Conservation (phyloP, 1,140 invertebrate genomes). For the Orchestia grillus region DNA sequence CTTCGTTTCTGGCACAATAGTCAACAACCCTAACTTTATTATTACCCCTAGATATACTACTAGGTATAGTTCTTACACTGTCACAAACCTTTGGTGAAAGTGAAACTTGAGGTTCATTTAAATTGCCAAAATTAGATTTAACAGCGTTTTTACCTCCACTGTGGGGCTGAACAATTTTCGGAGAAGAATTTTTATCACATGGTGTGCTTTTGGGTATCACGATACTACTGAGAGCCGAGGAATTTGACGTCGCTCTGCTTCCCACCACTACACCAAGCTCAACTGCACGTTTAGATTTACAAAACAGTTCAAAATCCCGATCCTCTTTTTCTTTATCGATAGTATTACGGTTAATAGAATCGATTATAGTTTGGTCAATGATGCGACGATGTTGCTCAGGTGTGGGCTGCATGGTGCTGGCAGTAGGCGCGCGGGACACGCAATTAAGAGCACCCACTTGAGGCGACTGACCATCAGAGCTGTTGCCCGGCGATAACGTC, state of each 20-base stretch:
- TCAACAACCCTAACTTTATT: neutral
- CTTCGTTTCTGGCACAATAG: neutral
- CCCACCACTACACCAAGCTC: slow-evolving; percentile 40
- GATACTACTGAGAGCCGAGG: neutral
- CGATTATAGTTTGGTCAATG: slow-evolving; percentile 22
- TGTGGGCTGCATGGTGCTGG: neutral
- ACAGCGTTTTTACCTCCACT: neutral
- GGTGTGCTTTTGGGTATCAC: neutral
- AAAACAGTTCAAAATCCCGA: slow-evolving; percentile 12
- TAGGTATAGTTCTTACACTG: slow-evolving; percentile 33
- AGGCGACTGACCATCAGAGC: neutral
- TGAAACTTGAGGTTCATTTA: neutral
- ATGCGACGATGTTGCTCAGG: slow-evolving; percentile 40
- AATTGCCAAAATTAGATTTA: neutral
- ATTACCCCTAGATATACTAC: slow-evolving; percentile 14
- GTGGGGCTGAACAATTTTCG: neutral
- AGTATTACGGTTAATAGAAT: slow-evolving; percentile 31
- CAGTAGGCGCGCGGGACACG: neutral
- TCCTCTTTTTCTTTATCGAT: slow-evolving; percentile 40
- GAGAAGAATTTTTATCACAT: neutral
- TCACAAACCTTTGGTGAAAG: neutral
- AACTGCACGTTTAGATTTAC: slow-evolving; percentile 25
- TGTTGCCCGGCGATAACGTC: neutral
- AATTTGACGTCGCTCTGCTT: neutral
- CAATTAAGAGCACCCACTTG: neutral